Evolutionary conservation across 2,888 invertebrate genomes (phyloP).

Genomic region (Caenorhabditis sp.): DNA sequence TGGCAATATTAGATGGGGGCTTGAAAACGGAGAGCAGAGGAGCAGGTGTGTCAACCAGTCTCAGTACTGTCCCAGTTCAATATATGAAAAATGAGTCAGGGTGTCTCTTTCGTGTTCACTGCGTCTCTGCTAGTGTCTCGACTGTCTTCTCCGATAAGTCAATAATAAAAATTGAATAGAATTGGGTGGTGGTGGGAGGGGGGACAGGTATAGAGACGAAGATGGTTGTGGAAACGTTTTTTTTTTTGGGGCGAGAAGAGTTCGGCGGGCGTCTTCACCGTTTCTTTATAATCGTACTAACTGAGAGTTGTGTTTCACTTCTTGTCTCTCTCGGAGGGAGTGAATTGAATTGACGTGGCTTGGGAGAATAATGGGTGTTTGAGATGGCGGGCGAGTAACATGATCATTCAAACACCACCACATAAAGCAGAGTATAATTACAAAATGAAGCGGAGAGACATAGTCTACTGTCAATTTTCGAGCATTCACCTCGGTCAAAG

Average conservation of each 20-base stretch:
- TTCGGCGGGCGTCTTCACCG: constrained; percentile 3
- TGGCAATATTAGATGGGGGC: not conserved
- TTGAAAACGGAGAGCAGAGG: constrained; percentile 9
- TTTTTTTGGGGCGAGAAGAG: too few relatives aligned
- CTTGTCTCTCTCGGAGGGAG: not conserved
- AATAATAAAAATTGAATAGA: constrained; percentile 62
- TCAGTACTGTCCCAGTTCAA: not conserved
- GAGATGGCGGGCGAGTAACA: not conserved
- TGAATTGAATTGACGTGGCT: constrained; percentile 12
- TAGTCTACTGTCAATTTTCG: not conserved
- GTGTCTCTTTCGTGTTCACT: not conserved
- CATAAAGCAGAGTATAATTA: constrained; percentile 18
- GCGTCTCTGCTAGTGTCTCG: constrained; percentile 1
- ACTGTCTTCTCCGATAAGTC: constrained; percentile 56
- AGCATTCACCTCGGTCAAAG: too few relatives aligned
- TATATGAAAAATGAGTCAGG: constrained; percentile 42
- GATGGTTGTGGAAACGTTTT: too few relatives aligned
- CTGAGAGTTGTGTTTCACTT: not conserved
- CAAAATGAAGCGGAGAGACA: not conserved
- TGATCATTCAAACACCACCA: constrained; percentile 8
- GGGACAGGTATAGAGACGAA: constrained; percentile 1
- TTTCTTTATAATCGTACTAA: constrained; percentile 52
- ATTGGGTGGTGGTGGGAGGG: too few relatives aligned
- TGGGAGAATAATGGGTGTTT: constrained; percentile 24
- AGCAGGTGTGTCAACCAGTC: constrained; percentile 55